Base-by-base conservation (phyloP, 2,113 vertebrate species). In the Perognathus longimembris region DNA sequence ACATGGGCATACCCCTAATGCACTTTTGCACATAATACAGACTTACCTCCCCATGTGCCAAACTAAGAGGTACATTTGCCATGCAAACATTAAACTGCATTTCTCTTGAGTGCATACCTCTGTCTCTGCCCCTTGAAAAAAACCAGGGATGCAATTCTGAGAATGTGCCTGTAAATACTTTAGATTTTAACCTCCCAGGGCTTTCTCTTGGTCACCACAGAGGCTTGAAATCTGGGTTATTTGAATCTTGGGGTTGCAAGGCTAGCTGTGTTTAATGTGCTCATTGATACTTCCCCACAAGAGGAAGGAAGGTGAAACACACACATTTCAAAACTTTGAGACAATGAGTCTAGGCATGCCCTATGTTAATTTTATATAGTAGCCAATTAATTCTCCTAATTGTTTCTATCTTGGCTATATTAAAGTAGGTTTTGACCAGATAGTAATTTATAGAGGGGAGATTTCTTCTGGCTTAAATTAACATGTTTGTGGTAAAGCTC, bases 131-230 rank as follows among this genome's bases (percentile, higher is more conserved):
- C 63, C 67, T 59, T 91, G 75, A 85, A 95, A 77, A 79, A 95
- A 69, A 75, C 22, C 73, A 1, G 79, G 78, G 78, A 74, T 96
- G 94, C 95, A 95, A 85, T 45, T 79, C 70, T 95, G 94, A 90
- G 93, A 97, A 97, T 91, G 95, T 93, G 96, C 88, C 74, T 91
- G 87, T 83, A 96, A 91, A 92, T 97, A 94, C 94, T 81, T 96
- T 81, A 96, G 79, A 95, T 69, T 95, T 97, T 95, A 96, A 95
- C 92, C 95, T 85, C 61, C 32, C 40, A 32, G 85, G 40, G 24
- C 97, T 96, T 93, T 95, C 95, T 96, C 63, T 94, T 42, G 76
- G 73, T 34, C 30, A 78, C 14, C 88, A 95, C 78, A 64, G 61
- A 83, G 57, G n/a, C 24, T 7, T 54, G 30, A 20, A 7, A 73